Base-by-base conservation (phyloP, 2,113 vertebrate species). In the Delphinus delphis region DNA sequence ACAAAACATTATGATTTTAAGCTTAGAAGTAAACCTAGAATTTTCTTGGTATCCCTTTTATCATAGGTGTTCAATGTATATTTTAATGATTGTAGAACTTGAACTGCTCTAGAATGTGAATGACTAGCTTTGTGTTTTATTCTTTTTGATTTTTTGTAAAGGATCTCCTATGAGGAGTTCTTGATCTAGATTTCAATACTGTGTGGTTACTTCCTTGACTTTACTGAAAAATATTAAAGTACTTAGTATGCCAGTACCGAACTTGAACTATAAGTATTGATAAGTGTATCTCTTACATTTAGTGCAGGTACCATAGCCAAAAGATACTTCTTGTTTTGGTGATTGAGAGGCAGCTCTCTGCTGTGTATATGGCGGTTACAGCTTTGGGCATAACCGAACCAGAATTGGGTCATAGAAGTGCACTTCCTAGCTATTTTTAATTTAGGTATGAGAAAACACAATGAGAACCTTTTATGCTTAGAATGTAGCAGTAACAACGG, bases 101-200 rank as follows among this genome's bases (percentile, higher is more conserved):
- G 97, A 98, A 98, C 94, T 85, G 82, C 73, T 98, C 94, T 98
- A 89, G 98, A 98, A 98, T 98, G 97, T 98, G 98, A 99, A 97
- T 96, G 88, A 58, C 50, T 81, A 90, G 87, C 38, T 18, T 96
- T 96, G 62, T 70, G 79, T 83, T 96, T 84, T 76, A 60, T 17
- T 94, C n/a, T 63, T 90, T 90, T 95, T 96, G 85, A 47, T 41
- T 62, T 85, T 83, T 13, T 98, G 93, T 98, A 88, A 98, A 97
- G 96, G 74, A 31, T 81, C 91, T 98, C 97, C 93, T 83, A 11
- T 92, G 98, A 97, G 97, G 94, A 96, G 97, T 58, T 92, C 67
- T 96, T 7, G 25, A 95, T 86, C 77, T 90, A 93, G 63, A 91
- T 95, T 62, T 93, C 94, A 83, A 63, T 90, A 95, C 68, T 79